A percentile compares a stretch with the other conserved stretches of the same genome.
These are phyloP conservation scores for Lasioglossum figueresi DNA, from an alignment of 2,888 invertebrate species.

Conservation along the genomic window DNA sequence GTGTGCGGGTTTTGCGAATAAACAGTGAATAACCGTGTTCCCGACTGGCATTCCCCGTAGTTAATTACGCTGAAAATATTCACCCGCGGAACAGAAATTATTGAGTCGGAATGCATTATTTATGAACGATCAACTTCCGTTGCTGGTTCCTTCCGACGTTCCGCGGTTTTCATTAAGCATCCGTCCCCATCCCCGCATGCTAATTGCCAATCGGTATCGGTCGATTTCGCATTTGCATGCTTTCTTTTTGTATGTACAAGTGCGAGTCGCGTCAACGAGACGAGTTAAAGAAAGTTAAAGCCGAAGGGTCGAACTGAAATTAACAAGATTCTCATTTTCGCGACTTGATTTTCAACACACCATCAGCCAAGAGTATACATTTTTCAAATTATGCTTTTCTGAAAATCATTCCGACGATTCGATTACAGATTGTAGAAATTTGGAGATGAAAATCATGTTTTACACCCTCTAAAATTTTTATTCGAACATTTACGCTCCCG, in stretches of 20 bases:
- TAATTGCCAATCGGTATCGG: conserved; percentile 32
- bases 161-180: not conserved
- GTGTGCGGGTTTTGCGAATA: not conserved
- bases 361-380: not conserved
- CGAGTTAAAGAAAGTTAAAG: not conserved
- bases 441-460: not conserved
- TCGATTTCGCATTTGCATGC: conserved; percentile 50
- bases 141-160: conserved; percentile 1
- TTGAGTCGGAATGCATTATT: not conserved
- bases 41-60: not conserved
- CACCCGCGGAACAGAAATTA: not conserved
- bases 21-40: not conserved
- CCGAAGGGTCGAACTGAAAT: not conserved
- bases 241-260: conserved; percentile 20
- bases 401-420: not conserved
- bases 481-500: not conserved
- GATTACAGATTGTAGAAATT: not conserved
- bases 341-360: not conserved
- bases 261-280: conserved; percentile 23
- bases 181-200: not conserved
- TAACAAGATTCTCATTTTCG: conserved; percentile 7
- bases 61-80: conserved; percentile 3
- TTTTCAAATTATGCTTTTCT: not conserved
- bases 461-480: not conserved
- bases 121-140: conserved; percentile 14